These are phyloP conservation scores for Solen grandis DNA, from an alignment of 1,140 invertebrate species.

Conservation along the genomic window DNA sequence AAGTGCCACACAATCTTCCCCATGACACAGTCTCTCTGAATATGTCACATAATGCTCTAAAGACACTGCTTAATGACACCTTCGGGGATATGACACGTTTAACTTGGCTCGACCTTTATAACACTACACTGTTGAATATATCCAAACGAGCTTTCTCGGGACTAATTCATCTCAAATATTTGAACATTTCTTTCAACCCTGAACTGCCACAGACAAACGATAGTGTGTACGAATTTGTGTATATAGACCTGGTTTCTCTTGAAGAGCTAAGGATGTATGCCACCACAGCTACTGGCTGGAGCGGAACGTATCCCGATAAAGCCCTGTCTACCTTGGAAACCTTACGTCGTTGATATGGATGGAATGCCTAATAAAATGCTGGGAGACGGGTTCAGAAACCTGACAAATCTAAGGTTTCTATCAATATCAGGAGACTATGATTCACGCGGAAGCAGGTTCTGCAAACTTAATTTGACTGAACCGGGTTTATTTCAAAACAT, in stretches of 20 bases:
- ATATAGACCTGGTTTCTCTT: not conserved
- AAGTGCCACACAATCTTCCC: not conserved
- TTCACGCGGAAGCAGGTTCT: not conserved
- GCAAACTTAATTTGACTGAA: not conserved
- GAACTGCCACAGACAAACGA: constrained; percentile 6
- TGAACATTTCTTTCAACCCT: constrained; percentile 36
- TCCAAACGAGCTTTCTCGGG: not conserved
- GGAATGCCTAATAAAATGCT: constrained; percentile 6
- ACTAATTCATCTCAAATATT: not conserved
- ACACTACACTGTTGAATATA: not conserved
- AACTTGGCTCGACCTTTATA: not conserved
- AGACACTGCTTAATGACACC: not conserved
- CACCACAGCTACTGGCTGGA: constrained; percentile 15
- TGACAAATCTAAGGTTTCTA: constrained; percentile 1
- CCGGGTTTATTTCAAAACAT: constrained; percentile 17
- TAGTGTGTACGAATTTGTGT: not conserved
- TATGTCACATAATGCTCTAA: not conserved
- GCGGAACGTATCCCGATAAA: constrained; percentile 6
- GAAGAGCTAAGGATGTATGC: constrained; percentile 30
- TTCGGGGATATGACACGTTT: not conserved
- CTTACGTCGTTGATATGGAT: constrained; percentile 31
- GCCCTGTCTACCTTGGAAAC: not conserved
- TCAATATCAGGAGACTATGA: constrained; percentile 22
- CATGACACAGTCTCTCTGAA: not conserved
- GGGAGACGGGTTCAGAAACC: constrained; percentile 8